Evolutionary conservation across 2,113 vertebrate genomes (phyloP).

Genomic region (Tylochromis polylepis): DNA sequence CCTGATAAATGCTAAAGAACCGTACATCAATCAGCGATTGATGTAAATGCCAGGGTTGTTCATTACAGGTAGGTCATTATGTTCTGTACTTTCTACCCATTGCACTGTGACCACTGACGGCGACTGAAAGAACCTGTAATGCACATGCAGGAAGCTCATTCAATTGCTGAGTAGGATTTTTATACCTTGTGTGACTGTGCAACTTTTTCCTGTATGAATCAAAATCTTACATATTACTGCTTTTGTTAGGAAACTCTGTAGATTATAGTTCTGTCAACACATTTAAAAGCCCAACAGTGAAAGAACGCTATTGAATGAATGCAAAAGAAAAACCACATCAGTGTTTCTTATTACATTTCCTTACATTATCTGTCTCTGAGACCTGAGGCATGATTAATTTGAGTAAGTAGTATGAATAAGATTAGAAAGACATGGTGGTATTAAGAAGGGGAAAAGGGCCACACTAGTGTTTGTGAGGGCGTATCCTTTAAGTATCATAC

Average conservation of each 20-base stretch:
- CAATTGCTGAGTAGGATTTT: not conserved
- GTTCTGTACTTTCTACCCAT: not conserved
- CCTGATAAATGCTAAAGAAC: slow-evolving; percentile 38
- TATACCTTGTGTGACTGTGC: not conserved
- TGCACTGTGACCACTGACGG: not conserved
- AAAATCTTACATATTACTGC: not conserved
- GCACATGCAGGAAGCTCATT: not conserved
- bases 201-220: not conserved
- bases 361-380: not conserved
- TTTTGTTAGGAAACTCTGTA: not conserved
- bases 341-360: not conserved
- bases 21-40: slow-evolving; percentile 22
- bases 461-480: not conserved
- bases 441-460: not conserved
- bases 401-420: not conserved
- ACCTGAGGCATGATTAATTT: not conserved
- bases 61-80: slow-evolving; percentile 19
- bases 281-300: not conserved
- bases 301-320: not conserved
- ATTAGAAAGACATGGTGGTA: not conserved
- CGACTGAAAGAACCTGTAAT: not conserved
- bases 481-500: not conserved
- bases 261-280: not conserved
- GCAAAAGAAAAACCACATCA: not conserved
- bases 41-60: slow-evolving; percentile 43